Evolutionary conservation across 2,888 invertebrate species (phyloP).

Genomic region (Caenorhabditis parvicauda): DNA sequence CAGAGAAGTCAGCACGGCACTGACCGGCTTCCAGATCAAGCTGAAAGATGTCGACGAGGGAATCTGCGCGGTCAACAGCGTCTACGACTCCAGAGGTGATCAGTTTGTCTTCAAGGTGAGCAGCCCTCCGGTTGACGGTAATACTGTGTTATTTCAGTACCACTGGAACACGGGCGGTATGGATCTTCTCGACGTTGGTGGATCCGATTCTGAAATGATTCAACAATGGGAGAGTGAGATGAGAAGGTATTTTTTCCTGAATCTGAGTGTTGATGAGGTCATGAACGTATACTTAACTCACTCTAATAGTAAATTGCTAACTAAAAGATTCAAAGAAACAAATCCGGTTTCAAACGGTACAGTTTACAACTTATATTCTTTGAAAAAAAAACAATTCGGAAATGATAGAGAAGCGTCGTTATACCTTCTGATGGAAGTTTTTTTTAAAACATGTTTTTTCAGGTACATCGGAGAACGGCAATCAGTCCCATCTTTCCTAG

Average conservation of each 20-base stretch:
- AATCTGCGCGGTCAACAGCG: constrained; percentile 29
- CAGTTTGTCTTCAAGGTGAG: constrained; percentile 31
- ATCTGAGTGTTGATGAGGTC: too few species aligned
- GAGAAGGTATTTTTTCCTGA: constrained; percentile 16
- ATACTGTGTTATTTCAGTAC: constrained; percentile 3
- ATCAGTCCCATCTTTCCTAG: constrained; percentile 37
- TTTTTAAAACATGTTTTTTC: constrained; percentile 4
- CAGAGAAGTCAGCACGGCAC: constrained; percentile 26
- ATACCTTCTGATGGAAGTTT: too few species aligned
- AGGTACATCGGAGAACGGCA: constrained; percentile 39
- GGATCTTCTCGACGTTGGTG: constrained; percentile 24
- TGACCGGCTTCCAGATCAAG: constrained; percentile 40
- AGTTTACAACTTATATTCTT: too few species aligned
- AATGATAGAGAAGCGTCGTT: too few species aligned
- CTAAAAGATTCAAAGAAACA: too few species aligned
- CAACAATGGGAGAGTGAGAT: constrained; percentile 24
- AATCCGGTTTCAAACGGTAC: too few species aligned
- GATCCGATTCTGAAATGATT: constrained; percentile 12
- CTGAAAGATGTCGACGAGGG: constrained; percentile 34
- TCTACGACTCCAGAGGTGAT: constrained; percentile 21
- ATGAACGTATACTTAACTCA: too few species aligned
- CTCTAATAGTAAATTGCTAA: too few species aligned
- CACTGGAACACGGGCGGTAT: constrained; percentile 19
- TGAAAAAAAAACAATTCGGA: too few species aligned
- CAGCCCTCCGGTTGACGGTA: too few species aligned